These are phyloP conservation scores for Telenomus remus DNA, from an alignment of 1,140 invertebrate genomes.

Conservation along the genomic window DNA sequence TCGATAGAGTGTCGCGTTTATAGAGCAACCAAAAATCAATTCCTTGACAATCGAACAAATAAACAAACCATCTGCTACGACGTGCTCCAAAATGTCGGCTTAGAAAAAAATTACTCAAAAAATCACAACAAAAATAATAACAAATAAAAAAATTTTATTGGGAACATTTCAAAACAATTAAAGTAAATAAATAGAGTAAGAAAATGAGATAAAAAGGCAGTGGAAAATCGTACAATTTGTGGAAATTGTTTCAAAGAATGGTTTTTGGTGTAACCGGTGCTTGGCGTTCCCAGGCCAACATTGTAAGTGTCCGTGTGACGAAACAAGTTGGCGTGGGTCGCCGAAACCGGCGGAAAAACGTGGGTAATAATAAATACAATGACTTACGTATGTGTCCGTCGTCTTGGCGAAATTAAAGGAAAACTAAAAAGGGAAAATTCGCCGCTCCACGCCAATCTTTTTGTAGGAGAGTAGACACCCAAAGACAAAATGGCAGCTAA, in stretches of 20 bases:
- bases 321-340: not conserved
- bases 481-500: conserved; percentile 52
- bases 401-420: conserved; percentile 59
- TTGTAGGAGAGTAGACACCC: conserved; percentile 42
- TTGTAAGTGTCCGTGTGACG: conserved; percentile 1
- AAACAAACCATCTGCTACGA: not conserved
- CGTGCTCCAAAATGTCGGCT: not conserved
- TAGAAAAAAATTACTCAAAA: not conserved
- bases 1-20: conserved; percentile 55
- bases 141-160: not conserved
- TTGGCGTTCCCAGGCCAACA: conserved; percentile 36
- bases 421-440: conserved; percentile 57
- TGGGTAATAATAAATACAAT: not conserved
- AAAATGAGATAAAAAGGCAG: too few relatives aligned
- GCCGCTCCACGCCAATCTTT: conserved; percentile 50
- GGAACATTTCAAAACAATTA: too few relatives aligned
- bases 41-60: not conserved
- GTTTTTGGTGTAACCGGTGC: conserved; percentile 39
- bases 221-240: not conserved
- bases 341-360: conserved; percentile 4
- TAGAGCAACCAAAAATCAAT: conserved; percentile 48
- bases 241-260: not conserved
- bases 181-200: too few relatives aligned
- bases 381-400: conserved; percentile 58
- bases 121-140: not conserved